Evolutionary conservation across 2,797 vertebrate genomes (phyloP), one percentile per base, ranked within the genome.

Genomic region (Myotis daubentonii): DNA sequence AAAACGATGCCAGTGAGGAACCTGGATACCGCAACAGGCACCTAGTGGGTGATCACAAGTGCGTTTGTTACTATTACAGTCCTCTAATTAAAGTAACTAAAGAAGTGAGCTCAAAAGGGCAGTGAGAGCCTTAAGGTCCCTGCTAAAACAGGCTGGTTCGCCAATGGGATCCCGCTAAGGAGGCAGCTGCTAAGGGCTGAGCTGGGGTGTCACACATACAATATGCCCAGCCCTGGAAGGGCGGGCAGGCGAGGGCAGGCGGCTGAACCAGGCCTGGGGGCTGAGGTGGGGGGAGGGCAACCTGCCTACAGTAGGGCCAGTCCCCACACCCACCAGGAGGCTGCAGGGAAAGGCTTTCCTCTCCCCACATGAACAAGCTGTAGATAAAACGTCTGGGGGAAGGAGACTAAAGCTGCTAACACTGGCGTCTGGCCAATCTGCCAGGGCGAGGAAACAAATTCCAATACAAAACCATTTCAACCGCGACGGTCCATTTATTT

Each of bases 341-440:
- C 33, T 20, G 17, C 51, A 51, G 55, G 57, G 53, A 84, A 87
- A 75, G 89, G 44, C 55, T 51, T 49, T 93, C 71, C 22, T 89
- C 72, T 51, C 71, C 75, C 55, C 17, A 11, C 19, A 0, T 10
- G 65, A 87, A 76, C 30, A 79, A 60, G 51, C 13, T 30, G 13
- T 8, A 20, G 75, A 86, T 51, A 20, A 23, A 68, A 71, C 22
- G 5, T 44, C 30, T 3, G 28, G 6, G 30, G 4, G 2, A 6
- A 53, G 25, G 15, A 49, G n/a, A 87, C 62, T 9, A 30, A 76
- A 91, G 68, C 41, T 11, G 10, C 57, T 3, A 13, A 25, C 1
- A 0, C 80, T 72, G 80, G 80, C 85, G 44, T 30, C n/a, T 0
- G 36, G 87, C 53, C 84, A 79, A 8, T 2, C 30, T 15, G 44